phyloP scores from a whole-genome alignment of 92 coral and sea anemone species.

The Montipora capitata region DNA sequence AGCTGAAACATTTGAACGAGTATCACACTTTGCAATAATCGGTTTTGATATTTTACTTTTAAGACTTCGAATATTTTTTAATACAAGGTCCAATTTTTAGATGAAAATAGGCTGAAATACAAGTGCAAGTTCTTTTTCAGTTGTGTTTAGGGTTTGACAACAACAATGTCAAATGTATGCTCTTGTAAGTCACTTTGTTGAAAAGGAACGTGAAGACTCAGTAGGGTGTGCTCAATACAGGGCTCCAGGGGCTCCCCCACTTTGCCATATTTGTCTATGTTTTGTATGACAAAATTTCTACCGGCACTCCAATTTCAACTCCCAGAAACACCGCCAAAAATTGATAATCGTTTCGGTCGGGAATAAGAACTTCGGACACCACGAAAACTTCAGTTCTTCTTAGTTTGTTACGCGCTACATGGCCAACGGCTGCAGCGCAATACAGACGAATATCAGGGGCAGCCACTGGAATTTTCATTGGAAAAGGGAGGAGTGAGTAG shows the following conservation, averaged over 20 bases:
- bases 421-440: constrained; percentile 1
- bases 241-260: constrained; percentile 6
- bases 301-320: neutral
- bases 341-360: neutral
- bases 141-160: neutral
- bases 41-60: neutral
- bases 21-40: neutral
- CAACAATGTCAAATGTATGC: neutral
- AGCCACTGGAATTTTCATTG: neutral
- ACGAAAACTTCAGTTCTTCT: neutral
- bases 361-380: neutral
- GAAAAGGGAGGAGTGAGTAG: neutral
- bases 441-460: neutral
- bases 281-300: neutral
- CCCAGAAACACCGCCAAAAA: neutral
- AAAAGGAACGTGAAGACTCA: neutral
- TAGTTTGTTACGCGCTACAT: neutral
- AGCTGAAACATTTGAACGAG: constrained; percentile 31
- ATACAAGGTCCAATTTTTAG: neutral
- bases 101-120: neutral
- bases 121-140: neutral
- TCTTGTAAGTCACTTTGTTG: neutral
- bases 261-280: neutral
- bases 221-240: neutral
- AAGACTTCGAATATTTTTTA: no score